Conservation (phyloP, 2,113 vertebrate genomes). For the Mesoclemmys tuberculata region DNA sequence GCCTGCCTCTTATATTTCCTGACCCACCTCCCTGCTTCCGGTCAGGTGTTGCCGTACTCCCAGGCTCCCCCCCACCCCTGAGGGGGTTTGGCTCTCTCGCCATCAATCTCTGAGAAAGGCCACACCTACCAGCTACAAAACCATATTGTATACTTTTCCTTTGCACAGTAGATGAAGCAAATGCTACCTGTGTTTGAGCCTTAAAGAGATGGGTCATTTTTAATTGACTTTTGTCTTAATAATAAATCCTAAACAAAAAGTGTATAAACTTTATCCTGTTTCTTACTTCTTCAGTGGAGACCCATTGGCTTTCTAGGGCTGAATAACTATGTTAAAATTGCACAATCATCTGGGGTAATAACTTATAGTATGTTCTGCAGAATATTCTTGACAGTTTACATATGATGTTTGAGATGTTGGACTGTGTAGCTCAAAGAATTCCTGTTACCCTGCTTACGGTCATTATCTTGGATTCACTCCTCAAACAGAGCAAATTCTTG, state of each 20-base stretch:
- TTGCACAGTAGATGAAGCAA: neutral
- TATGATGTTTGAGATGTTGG: neutral
- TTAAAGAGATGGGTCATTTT: neutral
- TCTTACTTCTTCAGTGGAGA: neutral
- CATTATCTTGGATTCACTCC: neutral
- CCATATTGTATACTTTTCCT: fast-evolving
- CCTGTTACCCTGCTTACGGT: neutral
- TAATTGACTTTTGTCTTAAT: neutral
- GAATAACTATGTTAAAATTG: neutral
- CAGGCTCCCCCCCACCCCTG: no score
- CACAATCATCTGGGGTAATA: neutral
- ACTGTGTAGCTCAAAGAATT: neutral
- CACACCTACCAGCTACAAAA: neutral
- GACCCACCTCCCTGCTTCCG: no score
- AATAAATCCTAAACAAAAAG: neutral
- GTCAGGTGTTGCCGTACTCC: no score
- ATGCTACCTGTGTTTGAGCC: neutral
- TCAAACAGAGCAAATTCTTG: neutral
- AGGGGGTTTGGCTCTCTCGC: no score
- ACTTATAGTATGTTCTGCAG: neutral
- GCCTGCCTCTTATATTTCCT: no score
- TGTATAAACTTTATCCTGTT: neutral
- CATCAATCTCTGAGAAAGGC: no score
- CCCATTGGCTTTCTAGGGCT: neutral
- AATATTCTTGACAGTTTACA: neutral